Conservation (phyloP, 2,888 invertebrate genomes). For the Luperina testacea region DNA sequence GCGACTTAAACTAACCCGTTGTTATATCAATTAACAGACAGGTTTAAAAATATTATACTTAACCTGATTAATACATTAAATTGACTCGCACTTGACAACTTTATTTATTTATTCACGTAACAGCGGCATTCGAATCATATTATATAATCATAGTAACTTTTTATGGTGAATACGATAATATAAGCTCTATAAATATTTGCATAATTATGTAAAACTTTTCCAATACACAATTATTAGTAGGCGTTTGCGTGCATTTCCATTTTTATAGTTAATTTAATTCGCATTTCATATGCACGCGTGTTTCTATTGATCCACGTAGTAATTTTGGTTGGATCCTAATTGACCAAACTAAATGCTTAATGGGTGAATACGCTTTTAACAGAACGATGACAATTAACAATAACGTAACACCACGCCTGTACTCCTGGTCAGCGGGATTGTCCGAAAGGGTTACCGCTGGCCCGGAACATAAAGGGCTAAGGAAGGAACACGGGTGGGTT, state of each 20-base stretch:
- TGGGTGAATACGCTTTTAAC: neutral
- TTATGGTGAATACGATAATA: conserved; percentile 36
- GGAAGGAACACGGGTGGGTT: too few relatives aligned
- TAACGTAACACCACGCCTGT: neutral
- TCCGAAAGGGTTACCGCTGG: too few relatives aligned
- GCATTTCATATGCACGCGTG: conserved; percentile 28
- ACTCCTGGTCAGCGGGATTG: too few relatives aligned
- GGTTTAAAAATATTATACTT: neutral
- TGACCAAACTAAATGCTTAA: conserved; percentile 14
- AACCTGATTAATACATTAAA: neutral
- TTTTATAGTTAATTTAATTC: conserved; percentile 53
- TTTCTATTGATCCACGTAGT: conserved; percentile 38
- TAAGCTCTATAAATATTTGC: conserved; percentile 40
- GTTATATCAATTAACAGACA: neutral
- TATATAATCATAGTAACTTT: conserved; percentile 26
- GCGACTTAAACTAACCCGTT: neutral
- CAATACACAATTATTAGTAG: conserved; percentile 38
- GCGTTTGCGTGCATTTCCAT: conserved; percentile 39
- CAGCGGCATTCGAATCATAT: conserved; percentile 5
- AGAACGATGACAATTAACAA: neutral
- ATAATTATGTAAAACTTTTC: conserved; percentile 50
- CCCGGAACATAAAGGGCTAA: too few relatives aligned
- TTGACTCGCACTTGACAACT: conserved; percentile 9
- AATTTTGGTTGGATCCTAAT: conserved; percentile 20
- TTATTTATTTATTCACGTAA: conserved; percentile 23